A percentile compares a stretch with the other conserved stretches of the same genome.
These are phyloP conservation scores for Eurystomus gularis DNA, from an alignment of 2,113 vertebrate genomes.

Conservation along the genomic window DNA sequence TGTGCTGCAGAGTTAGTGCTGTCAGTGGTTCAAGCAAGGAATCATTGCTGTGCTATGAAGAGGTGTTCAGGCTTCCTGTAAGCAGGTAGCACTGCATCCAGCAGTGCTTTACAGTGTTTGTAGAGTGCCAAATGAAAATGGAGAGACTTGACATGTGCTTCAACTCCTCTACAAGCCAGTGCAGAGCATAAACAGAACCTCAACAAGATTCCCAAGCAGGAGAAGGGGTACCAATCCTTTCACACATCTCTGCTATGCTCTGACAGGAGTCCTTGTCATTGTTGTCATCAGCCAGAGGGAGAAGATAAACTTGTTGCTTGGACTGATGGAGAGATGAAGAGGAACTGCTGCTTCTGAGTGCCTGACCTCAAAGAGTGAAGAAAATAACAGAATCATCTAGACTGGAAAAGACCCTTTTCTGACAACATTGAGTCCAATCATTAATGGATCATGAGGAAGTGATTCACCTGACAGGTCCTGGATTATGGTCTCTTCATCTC, in stretches of 20 bases:
- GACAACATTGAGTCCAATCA: fast-evolving
- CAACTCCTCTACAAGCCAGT: neutral
- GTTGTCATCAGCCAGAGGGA: neutral
- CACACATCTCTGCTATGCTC: neutral
- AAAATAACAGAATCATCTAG: neutral
- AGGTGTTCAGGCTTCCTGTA: neutral
- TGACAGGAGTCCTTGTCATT: neutral
- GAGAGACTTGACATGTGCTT: neutral
- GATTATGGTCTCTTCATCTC: neutral
- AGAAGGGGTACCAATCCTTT: neutral
- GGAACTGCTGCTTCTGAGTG: neutral
- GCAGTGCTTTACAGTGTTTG: neutral
- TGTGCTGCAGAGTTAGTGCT: neutral
- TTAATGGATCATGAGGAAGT: neutral
- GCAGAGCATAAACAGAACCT: neutral
- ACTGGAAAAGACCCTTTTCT: neutral
- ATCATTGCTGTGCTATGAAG: neutral
- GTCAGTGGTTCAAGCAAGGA: neutral
- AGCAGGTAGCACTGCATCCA: neutral
- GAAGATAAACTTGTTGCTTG: neutral
- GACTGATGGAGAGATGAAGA: neutral
- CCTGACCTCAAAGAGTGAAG: neutral
- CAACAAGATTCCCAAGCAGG: neutral
- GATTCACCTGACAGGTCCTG: neutral
- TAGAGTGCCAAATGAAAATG: neutral